Percentiles rank a stretch among this genome's conserved stretches.
Conservation (phyloP, 2,113 vertebrate species). For the Cyanoliseus patagonus region DNA sequence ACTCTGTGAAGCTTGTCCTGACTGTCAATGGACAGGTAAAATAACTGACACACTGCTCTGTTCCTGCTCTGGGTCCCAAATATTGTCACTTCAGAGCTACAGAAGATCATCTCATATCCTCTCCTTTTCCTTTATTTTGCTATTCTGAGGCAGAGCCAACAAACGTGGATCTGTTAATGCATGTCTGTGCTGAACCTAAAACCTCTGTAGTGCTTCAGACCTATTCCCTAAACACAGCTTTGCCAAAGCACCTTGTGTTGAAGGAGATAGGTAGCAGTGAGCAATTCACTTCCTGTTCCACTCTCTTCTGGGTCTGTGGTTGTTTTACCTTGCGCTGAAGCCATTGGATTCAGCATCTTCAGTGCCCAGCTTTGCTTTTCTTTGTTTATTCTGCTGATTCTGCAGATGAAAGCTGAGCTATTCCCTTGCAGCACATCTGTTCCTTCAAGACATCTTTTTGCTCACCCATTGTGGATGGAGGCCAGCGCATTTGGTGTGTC, state of each 20-base stretch:
- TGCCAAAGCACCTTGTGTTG: rapidly evolving
- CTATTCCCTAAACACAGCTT: neutral
- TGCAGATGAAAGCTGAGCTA: neutral
- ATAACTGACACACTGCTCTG: neutral
- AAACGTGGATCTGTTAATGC: neutral
- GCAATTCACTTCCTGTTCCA: neutral
- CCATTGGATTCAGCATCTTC: neutral
- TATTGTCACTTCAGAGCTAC: neutral
- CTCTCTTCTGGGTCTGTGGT: neutral
- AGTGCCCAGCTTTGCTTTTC: neutral
- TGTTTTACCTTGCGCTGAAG: neutral
- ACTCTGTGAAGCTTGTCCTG: constrained; percentile 80
- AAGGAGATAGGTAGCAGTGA: neutral
- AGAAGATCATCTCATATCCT: neutral
- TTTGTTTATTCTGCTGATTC: neutral
- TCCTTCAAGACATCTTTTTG: neutral
- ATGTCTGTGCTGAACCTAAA: neutral
- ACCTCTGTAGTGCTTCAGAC: neutral
- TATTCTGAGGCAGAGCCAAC: neutral
- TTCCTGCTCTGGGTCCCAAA: neutral
- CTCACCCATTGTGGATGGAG: neutral
- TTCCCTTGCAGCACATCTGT: neutral
- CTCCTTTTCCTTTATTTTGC: neutral
- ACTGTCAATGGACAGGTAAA: constrained; percentile 79
- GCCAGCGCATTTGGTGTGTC: neutral